Base-by-base conservation (phyloP, 2,113 vertebrate species). In the Myiozetetes cayanensis region DNA sequence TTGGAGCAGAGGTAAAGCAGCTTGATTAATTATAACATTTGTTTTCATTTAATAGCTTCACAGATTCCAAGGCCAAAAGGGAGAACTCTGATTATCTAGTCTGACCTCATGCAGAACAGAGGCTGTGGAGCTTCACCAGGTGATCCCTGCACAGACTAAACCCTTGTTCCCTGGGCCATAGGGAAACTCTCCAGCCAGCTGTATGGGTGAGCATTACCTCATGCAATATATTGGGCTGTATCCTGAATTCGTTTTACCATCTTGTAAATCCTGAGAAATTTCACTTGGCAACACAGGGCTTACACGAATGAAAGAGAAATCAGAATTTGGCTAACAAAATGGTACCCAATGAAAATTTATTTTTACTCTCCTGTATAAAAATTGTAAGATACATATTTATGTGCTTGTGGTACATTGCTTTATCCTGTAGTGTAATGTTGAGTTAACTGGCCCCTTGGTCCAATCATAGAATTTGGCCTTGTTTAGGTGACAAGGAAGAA, bases 21-120 rank as follows among this genome's bases (percentile, higher is more conserved):
- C 41, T 92, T 92, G 75, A 81, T 66, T 96, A 78, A 93, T 92
- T 56, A 24, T 49, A 90, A 84, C 50, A 53, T 88, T 94, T 94
- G 52, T 86, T 96, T 91, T 81, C 43, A 56, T 88, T 80, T 84
- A 88, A 88, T 52, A 88, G 55, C 86, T 90, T 77, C 63, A 88
- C 52, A 72, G 76, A 72, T 90, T 88, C 77, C 17, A 44, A 72
- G 83, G 44, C 47, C 61, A 49, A 84, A 77, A 90, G 66, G 58
- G 70, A 85, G 25, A 25, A 66, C 79, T 83, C 58, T 70, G 81
- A 78, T 95, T 95, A 41, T 78, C 61, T 81, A 89, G 65, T 92
- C 79, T 93, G 96, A 94, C 73, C 41, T 92, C 68, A 67, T 35
- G 56, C 16, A 47, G 72, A 77, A 18, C 39, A n/a, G 78, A 85